Evolutionary conservation across 2,888 invertebrate species (phyloP), one percentile per base, ranked within the genome.

Genomic region (Busseola fusca): DNA sequence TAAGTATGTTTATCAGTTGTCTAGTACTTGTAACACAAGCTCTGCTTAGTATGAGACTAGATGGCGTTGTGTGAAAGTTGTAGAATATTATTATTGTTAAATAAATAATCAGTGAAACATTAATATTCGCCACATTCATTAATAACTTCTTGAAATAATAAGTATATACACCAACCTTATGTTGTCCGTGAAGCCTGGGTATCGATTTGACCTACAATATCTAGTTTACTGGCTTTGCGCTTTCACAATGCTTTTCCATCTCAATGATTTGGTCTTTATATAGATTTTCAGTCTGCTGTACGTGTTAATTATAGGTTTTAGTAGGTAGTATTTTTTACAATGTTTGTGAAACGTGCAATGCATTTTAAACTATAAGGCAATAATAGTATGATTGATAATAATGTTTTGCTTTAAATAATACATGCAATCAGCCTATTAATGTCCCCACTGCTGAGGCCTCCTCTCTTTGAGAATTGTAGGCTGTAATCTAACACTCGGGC

Each of bases 211-310:
- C 60, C 72, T 54, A 72, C 37, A 59, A 74, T 25, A 50, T 81
- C 54, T 48, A 56, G 56, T 58, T 48, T 60, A 60, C 56, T 62
- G 67, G 67, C 78, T 81, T 72, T 57, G 52, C 16, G 64, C 64
- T 64, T 81, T 62, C 58, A 64, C 56, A 64, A 77, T 72, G 78
- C 25, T 68, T 81, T 78, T 81, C 82, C 81, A 42, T 65, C 7
- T 62, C 81, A 77, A 30, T 68, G 81, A 67, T 72, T 77, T 42
- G 48, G 64, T 52, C 58, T 72, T 59, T n/a, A 59, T 56, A 64
- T 64, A 27, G 50, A n/a, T 64, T 71, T 66, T 77, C 78, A 67
- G 64, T 52, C 77, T 66, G 57, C 14, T 67, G 64, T 52, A 45
- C 64, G 12, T 65, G 34, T 63, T 76, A n/a, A n/a, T n/a, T 42